Percentiles rank a stretch among this genome's conserved stretches.
Evolutionary conservation across 2,888 invertebrate species (phyloP).

Genomic region (Leptarthrus brevirostris): DNA sequence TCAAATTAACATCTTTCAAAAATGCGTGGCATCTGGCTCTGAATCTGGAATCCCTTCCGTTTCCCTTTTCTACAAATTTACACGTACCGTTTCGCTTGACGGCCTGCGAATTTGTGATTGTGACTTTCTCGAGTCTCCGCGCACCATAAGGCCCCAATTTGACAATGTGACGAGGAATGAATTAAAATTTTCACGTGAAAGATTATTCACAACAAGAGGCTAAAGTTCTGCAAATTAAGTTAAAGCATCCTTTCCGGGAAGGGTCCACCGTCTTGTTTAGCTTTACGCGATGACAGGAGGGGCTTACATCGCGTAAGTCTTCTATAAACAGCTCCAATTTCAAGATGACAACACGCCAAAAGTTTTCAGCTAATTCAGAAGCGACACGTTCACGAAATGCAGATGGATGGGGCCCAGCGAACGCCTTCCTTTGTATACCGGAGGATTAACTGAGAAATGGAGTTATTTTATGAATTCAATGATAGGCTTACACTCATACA

Average conservation of each 20-base stretch:
- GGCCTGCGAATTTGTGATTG: too few relatives aligned
- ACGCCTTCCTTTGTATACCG: constrained; percentile 14
- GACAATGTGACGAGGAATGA: constrained; percentile 12
- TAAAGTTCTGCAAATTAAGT: constrained; percentile 15
- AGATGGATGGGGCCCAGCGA: background rate
- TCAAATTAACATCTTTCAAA: too few relatives aligned
- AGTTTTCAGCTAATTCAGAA: constrained; percentile 5
- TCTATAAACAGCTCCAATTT: constrained; percentile 17
- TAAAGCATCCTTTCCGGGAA: background rate
- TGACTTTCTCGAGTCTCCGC: too few relatives aligned
- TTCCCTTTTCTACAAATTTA: too few relatives aligned
- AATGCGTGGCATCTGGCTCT: too few relatives aligned
- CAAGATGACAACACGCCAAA: constrained; percentile 23
- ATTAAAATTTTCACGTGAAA: constrained; percentile 23
- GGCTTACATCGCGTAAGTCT: constrained; percentile 23
- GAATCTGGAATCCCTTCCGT: too few relatives aligned
- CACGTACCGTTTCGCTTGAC: too few relatives aligned
- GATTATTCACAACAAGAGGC: constrained; percentile 24
- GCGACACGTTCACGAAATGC: too few relatives aligned
- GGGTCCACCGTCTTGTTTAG: background rate
- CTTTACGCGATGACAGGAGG: background rate
- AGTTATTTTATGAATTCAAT: constrained; percentile 27
- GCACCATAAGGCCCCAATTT: constrained; percentile 8
- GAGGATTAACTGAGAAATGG: constrained; percentile 16
- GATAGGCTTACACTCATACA: constrained; percentile 17